Evolutionary conservation across 1,140 invertebrate species (phyloP).

Genomic region (Drosophila kepulauana): DNA sequence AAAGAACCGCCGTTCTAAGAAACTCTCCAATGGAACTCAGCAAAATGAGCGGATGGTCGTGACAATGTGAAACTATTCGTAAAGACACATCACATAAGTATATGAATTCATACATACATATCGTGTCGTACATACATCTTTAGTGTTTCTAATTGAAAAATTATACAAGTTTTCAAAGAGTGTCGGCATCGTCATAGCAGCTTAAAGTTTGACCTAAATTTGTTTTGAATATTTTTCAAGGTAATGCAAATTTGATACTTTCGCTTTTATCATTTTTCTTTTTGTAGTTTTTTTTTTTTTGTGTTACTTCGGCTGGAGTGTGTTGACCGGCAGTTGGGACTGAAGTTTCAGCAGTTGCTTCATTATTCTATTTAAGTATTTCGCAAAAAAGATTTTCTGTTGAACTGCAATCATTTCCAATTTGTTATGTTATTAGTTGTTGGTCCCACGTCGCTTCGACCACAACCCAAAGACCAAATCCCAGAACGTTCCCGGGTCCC

Average conservation of each 20-base stretch:
- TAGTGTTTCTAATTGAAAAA: slow-evolving; percentile 73
- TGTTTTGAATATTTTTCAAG: slow-evolving; percentile 66
- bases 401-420: slow-evolving; percentile 67
- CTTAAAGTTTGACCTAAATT: slow-evolving; percentile 73
- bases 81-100: not conserved
- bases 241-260: slow-evolving; percentile 79
- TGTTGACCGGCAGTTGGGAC: slow-evolving; percentile 33
- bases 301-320: slow-evolving; percentile 23
- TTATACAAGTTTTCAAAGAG: slow-evolving; percentile 57
- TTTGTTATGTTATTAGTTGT: slow-evolving; percentile 24
- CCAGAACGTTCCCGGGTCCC: slow-evolving; percentile 18
- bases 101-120: not conserved
- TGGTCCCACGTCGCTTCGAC: slow-evolving; percentile 5
- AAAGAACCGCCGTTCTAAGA: slow-evolving; percentile 61
- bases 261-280: slow-evolving; percentile 55
- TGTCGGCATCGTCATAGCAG: slow-evolving; percentile 45
- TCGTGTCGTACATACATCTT: slow-evolving; percentile 22
- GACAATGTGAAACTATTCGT: slow-evolving; percentile 38
- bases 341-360: slow-evolving; percentile 64
- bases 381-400: slow-evolving; percentile 47
- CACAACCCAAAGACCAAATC: slow-evolving; percentile 15
- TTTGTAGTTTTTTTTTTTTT: slow-evolving; percentile 27
- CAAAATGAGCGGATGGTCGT: slow-evolving; percentile 49
- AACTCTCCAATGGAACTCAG: slow-evolving; percentile 46
- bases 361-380: slow-evolving; percentile 63